Base-by-base conservation (phyloP, 2,113 vertebrate genomes). In the Charina bottae region DNA sequence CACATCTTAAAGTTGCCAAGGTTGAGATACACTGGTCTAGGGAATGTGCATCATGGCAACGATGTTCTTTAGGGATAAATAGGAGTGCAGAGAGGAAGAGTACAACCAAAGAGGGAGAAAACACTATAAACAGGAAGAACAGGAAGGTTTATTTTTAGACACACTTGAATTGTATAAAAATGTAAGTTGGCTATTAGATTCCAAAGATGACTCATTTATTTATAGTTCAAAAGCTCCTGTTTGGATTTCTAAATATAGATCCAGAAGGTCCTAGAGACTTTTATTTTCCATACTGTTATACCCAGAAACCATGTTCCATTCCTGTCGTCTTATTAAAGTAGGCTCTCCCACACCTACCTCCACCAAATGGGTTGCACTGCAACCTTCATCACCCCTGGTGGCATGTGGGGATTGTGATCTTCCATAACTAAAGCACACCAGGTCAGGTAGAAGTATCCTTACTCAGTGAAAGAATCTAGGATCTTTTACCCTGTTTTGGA, bases 151-250 rank as follows among this genome's bases (percentile, higher is more conserved):
- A 78, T 89, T 89, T 89, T 89, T 83, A 56, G 88, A 33, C 49
- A 55, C 4, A 13, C 15, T 78, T 72, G 17, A 89, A 26, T n/a
- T 68, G 60, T 54, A 55, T 54, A 55, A 89, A 62, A 89, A 89
- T 72, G 55, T 78, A 89, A 46, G 17, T 88, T 89, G 54, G n/a
- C 60, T n/a, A 26, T 89, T 56, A 23, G 64, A 33, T 78, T 83
- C 21, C 64, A 89, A 83, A 89, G n/a, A 56, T 15, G 64, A 89
- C 15, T n/a, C 10, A 37, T 42, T 89, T 89, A 55, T 83, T 89
- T 89, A 37, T 55, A 2, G 19, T 4, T 56, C 55, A 55, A 78
- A 21, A 37, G 2, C 17, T 9, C n/a, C 19, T 87, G 85, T 21
- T 11, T n/a, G 26, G 15, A 72, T 68, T 72, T 89, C 46, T 53